Percentiles rank a stretch among this genome's conserved stretches.
Evolutionary conservation across 2,888 invertebrate species (phyloP).

Genomic region (Tethea ocularis): DNA sequence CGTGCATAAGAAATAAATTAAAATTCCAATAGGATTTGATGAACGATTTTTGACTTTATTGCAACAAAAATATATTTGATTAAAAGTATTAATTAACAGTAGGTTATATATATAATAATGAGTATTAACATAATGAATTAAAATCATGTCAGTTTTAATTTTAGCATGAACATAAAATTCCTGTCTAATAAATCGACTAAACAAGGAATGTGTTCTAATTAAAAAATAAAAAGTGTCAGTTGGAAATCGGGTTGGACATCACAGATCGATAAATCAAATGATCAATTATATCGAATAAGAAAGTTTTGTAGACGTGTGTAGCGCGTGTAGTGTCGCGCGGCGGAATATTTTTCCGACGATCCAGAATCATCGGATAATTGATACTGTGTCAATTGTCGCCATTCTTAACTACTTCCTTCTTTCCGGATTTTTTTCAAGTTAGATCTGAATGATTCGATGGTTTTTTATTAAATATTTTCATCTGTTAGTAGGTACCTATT

Average conservation of each 20-base stretch:
- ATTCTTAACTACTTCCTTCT: constrained; percentile 36
- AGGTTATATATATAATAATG: too few relatives aligned
- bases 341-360: constrained; percentile 37
- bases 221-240: constrained; percentile 43
- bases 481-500: too few relatives aligned
- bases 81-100: background rate
- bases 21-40: background rate
- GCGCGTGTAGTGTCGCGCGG: constrained; percentile 31
- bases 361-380: constrained; percentile 34
- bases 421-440: background rate
- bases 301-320: constrained; percentile 30
- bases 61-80: too few relatives aligned
- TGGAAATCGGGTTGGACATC: constrained; percentile 35
- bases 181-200: constrained; percentile 18
- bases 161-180: constrained; percentile 16
- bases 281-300: constrained; percentile 46
- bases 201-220: constrained; percentile 41
- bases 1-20: background rate
- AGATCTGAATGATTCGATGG: background rate
- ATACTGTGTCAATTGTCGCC: constrained; percentile 45
- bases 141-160: constrained; percentile 12
- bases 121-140: background rate
- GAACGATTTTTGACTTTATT: background rate
- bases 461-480: too few relatives aligned
- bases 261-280: constrained; percentile 44